Evolutionary conservation across 2,113 vertebrate genomes (phyloP), one percentile per base, ranked within the genome.

Genomic region (Antigone vipio): DNA sequence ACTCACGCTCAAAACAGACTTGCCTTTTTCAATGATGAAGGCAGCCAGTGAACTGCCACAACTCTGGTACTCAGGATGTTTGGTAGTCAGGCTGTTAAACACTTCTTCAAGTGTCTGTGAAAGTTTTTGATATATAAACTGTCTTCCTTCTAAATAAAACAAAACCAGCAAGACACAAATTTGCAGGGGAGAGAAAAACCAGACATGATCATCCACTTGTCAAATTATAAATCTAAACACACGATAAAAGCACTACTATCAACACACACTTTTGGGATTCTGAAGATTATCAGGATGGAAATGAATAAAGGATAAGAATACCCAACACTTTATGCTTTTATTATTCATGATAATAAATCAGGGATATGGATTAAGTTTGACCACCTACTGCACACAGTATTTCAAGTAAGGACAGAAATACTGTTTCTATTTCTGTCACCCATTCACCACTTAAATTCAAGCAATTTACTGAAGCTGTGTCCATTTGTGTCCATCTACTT

Each of bases 1-100:
- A 63, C 11, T 8, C 71, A 9, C 0, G 1, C 23, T 8, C 34
- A 79, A 90, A 85, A 44, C 21, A 71, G 29, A 98, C 98, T 98
- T 98, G 98, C 99, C 97, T 87, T 97, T 98, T 95, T 99, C 98
- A 89, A 99, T 76, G 90, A 99, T 97, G 97, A 99, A 99, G 18
- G 99, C 99, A 92, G 99, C 99, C 53, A 99, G 85, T 42, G 99
- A 99, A 92, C 94, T 98, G n/a, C 98, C 97, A 95, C 98, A 99
- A 59, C 95, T 96, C 23, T 95, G 97, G 95, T 98, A 99, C 85
- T 99, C 97, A 0, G 98, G 98, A 85, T 98, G 91, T 23, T 81
- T 95, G 53, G 91, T 50, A 96, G 98, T 97, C 93, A 99, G 97
- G 68, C 94, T 97, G 72, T 55, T 95, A 91, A 99, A 99, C n/a